Conservation (phyloP, 1,140 invertebrate species). For the Drosophila melanica region DNA sequence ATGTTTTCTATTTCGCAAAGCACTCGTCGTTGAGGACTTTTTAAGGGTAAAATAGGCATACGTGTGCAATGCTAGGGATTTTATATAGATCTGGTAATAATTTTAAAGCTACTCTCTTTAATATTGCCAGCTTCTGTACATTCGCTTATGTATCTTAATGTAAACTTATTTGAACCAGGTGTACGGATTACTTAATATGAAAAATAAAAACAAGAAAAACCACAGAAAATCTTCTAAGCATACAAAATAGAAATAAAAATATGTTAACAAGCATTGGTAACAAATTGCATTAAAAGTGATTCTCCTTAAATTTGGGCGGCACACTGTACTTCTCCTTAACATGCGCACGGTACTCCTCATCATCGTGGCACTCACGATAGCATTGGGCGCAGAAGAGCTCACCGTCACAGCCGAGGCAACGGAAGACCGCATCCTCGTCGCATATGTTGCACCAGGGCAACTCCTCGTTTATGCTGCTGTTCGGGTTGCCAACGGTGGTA, state of each 20-base stretch:
- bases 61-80: neutral
- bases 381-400: conserved; percentile 90
- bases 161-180: conserved; percentile 6
- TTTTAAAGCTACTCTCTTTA: conserved; percentile 1
- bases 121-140: conserved; percentile 27
- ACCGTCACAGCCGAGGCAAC: conserved; percentile 88
- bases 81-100: neutral
- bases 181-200: neutral
- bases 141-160: conserved; percentile 2
- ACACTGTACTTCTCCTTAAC: conserved; percentile 61
- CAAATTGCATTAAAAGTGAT: conserved; percentile 61
- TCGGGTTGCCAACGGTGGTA: neutral
- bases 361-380: conserved; percentile 86
- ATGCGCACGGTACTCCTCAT: conserved; percentile 79
- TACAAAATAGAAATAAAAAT: conserved; percentile 20
- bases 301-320: conserved; percentile 77
- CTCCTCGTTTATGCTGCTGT: conserved; percentile 85
- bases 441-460: conserved; percentile 91
- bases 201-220: neutral
- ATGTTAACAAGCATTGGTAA: conserved; percentile 15
- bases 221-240: conserved; percentile 6
- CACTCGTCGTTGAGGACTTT: no score
- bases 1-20: neutral
- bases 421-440: conserved; percentile 89
- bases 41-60: no score